Conservation (phyloP, 2,113 vertebrate genomes). For the Psilopogon haemacephalus region DNA sequence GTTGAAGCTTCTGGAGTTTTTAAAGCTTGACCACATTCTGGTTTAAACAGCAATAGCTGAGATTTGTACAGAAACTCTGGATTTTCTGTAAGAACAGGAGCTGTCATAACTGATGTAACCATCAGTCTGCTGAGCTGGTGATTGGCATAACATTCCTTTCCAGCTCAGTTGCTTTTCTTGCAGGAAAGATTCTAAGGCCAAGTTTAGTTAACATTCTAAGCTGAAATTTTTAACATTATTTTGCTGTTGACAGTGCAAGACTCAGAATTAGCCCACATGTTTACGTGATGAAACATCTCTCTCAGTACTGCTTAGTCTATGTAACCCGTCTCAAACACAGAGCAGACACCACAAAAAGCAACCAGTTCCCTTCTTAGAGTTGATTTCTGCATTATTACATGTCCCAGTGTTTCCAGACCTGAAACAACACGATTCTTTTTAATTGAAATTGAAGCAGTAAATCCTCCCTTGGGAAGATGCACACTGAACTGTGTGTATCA, state of each 20-base stretch:
- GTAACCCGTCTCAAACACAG: background rate
- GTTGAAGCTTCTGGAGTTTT: background rate
- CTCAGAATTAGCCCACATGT: background rate
- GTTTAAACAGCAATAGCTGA: background rate
- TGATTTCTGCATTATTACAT: constrained; percentile 32
- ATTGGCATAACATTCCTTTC: constrained; percentile 39
- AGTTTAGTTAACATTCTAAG: constrained; percentile 21
- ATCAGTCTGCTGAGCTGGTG: constrained; percentile 24
- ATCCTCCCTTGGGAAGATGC: constrained; percentile 56
- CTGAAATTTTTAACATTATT: background rate
- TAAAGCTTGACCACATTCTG: background rate
- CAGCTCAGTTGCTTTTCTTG: constrained; percentile 12
- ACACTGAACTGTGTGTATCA: constrained; percentile 44
- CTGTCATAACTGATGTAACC: constrained; percentile 3
- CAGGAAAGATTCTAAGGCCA: constrained; percentile 20
- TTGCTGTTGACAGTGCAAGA: background rate
- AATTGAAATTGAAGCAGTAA: constrained; percentile 46
- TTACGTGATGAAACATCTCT: background rate
- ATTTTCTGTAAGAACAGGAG: constrained; percentile 3
- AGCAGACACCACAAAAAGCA: constrained; percentile 20
- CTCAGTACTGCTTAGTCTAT: background rate
- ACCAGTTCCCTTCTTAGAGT: constrained; percentile 32
- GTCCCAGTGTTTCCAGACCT: constrained; percentile 51
- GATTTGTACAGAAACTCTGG: background rate
- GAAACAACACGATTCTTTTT: constrained; percentile 39